Conservation (phyloP, 2,113 vertebrate species). For the Cryptomyrus ogoouensis region DNA sequence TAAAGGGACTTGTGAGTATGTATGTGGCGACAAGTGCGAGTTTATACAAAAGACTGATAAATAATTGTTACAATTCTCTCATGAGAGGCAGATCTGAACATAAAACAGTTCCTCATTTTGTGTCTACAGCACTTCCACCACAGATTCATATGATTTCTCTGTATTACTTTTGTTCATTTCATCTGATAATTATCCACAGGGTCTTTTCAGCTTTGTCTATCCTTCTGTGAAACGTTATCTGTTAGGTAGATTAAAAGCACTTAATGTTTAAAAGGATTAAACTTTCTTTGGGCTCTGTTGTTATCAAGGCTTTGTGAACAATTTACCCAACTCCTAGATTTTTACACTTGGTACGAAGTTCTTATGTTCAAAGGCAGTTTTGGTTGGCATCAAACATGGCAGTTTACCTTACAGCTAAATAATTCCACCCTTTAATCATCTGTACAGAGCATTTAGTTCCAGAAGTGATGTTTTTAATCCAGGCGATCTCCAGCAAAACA, state of each 20-base stretch:
- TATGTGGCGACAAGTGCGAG: neutral
- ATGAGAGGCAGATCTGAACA: neutral
- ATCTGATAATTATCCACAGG: neutral
- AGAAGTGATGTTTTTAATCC: neutral
- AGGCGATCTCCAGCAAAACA: neutral
- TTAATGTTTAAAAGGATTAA: neutral
- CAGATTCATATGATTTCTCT: neutral
- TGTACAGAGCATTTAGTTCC: neutral
- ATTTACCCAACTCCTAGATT: neutral
- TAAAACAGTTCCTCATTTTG: neutral
- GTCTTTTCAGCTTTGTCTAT: neutral
- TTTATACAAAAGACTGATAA: neutral
- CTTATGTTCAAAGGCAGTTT: neutral
- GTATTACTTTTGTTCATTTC: neutral
- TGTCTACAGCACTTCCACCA: neutral
- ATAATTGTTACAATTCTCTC: neutral
- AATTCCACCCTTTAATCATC: neutral
- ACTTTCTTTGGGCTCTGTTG: neutral
- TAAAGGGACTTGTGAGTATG: neutral
- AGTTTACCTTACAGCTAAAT: neutral
- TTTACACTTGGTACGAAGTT: neutral
- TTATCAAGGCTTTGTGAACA: neutral
- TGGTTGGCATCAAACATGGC: neutral
- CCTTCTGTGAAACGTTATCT: neutral
- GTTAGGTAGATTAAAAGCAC: neutral